Base-by-base conservation (phyloP, 2,797 vertebrate genomes). In the Rhyacichthys aspro region DNA sequence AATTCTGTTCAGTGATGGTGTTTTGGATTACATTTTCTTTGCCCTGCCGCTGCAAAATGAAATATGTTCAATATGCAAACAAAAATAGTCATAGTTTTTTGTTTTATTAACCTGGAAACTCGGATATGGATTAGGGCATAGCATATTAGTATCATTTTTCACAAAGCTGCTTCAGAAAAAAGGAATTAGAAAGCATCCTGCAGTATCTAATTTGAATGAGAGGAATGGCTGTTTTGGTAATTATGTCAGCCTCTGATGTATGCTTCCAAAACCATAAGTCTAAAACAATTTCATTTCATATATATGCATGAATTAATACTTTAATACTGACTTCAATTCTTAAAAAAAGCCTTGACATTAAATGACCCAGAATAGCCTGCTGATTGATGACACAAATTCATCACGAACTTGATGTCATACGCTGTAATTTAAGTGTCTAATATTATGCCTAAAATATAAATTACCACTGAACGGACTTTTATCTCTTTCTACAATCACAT, bases 41-140 rank as follows among this genome's bases (percentile, higher is more conserved):
- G 7, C 10, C 34, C 34, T 19, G 36, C 49, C 19, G 37, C 36
- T 23, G 17, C 37, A 18, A 55, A 43, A 47, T 50, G 58, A 11
- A 33, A 16, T 42, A 41, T 34, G 18, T 58, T 57, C 37, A 39
- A n/a, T 23, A 39, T 53, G 37, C 50, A 53, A 53, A 53, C 37
- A 39, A 8, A 23, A 41, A 53, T 23, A 11, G 18, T 18, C 6
- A 39, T 43, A 43, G 7, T 42, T 14, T 42, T 42, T 38, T 38
- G 34, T 52, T 38, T 52, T 52, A 52, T 23, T 18, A 52, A 36
- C 49, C 36, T 19, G n/a, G 11, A 37, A 37, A 52, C 47, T 48
- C 46, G n/a, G n/a, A 34, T 28, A 52, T 12, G 49, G 36, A 38
- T 52, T 52, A 52, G 18, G 15, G 3, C 49, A 9, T 3, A 11